Base-by-base conservation (phyloP, 2,888 invertebrate species). In the Cloeon dipterum region DNA sequence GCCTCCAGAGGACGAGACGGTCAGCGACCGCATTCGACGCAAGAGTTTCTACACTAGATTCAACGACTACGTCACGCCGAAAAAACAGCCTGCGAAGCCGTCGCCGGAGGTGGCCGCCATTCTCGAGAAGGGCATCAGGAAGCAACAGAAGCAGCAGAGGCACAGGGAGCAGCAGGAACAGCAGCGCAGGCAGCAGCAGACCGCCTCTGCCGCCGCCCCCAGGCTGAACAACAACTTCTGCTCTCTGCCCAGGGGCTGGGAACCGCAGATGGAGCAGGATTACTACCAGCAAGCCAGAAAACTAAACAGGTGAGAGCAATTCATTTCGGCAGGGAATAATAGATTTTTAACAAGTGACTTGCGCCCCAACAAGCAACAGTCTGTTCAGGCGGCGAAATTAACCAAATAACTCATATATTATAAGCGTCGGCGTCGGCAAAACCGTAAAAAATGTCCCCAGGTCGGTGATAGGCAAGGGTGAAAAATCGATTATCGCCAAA, bases 11-110 rank as follows among this genome's bases (percentile, higher is more conserved):
- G 61, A 71, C 42, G 81, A 81, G 50, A 82, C 81, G 40, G 73
- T 88, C 29, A 74, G 74, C 36, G 88, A 88, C 50, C 66, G 88
- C 47, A 88, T 88, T 47, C 66, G 81, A 46, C 66, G 88, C 21
- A 83, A 85, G 53, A 86, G 86, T 53, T 88, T 83, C 57, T 88
- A 85, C 52, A 72, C 78, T 11, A 65, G 86, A 45, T 88, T 88
- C 52, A 86, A 88, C 52, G 82, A 85, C 16, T 29, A 29, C 14
- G 29, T 29, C 16, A 16, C 16, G 5, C 29, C 29, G 7, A 29
- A 29, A 14, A 29, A 29, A n/a, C 29, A 7, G 7, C 16, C 29
- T 8, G 16, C n/a, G 7, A 29, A 29, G 16, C 13, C 29, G 8
- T 29, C 29, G 7, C 29, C 29, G n/a, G 29, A n/a, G 16, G 29